Conservation (phyloP, 1,140 invertebrate genomes). For the Tetragonula clypearis region DNA sequence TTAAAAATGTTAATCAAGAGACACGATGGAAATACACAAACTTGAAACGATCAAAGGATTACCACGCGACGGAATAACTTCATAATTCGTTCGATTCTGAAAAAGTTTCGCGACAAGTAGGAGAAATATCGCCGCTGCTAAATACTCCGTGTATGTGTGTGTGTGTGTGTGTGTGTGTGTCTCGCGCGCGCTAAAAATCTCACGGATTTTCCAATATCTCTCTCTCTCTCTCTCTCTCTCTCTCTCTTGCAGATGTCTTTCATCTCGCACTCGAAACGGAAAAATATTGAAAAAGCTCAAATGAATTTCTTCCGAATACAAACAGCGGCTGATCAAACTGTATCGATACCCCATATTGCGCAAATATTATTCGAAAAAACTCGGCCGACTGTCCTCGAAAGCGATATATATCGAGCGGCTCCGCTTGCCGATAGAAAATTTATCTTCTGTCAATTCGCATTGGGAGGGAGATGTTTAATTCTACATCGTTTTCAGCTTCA, state of each 20-base stretch:
- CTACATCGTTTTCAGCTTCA: no score
- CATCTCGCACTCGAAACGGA: not conserved
- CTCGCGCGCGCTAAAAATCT: not conserved
- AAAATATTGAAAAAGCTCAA: not conserved
- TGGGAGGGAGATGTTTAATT: not conserved
- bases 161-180: not conserved
- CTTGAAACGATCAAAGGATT: not conserved
- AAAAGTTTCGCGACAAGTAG: not conserved
- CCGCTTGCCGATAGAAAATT: not conserved
- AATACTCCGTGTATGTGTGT: not conserved
- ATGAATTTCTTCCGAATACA: not conserved
- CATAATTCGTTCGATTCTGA: not conserved
- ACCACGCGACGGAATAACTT: not conserved
- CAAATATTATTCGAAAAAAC: conserved; percentile 1
- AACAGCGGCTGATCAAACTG: not conserved
- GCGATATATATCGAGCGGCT: no score
- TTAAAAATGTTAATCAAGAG: not conserved
- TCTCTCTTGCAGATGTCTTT: not conserved
- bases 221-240: no score
- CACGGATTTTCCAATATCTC: not conserved
- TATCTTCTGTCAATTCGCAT: no score
- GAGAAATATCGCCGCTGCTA: not conserved
- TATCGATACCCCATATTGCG: not conserved
- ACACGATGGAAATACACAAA: not conserved
- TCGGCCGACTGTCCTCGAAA: not conserved